Evolutionary conservation across 2,113 vertebrate species (phyloP).

Genomic region (Aythya baeri): DNA sequence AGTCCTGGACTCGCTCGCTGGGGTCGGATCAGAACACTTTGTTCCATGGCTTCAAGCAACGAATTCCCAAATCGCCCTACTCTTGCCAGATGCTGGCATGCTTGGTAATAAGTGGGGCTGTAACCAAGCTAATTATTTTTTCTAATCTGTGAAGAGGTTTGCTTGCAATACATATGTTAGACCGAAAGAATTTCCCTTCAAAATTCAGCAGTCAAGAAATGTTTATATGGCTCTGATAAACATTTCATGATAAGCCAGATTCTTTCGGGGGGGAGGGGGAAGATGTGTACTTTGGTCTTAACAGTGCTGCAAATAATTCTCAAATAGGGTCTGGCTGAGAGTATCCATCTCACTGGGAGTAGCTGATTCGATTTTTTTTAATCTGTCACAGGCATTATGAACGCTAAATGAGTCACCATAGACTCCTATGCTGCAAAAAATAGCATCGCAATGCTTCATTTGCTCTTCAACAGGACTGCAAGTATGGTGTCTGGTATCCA

Average conservation of each 20-base stretch:
- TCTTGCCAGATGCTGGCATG: conserved; percentile 78
- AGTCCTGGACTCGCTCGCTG: conserved; percentile 70
- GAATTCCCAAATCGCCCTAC: conserved; percentile 74
- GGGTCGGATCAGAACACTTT: conserved; percentile 79
- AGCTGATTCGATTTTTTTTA: conserved; percentile 50
- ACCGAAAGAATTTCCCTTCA: conserved; percentile 61
- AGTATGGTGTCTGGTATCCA: conserved; percentile 27
- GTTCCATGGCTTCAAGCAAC: conserved; percentile 72
- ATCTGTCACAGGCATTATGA: conserved; percentile 49
- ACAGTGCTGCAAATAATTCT: conserved; percentile 51
- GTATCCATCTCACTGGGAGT: conserved; percentile 2
- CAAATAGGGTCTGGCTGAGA: conserved; percentile 56
- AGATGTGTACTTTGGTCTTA: conserved; percentile 67
- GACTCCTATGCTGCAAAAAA: conserved; percentile 43
- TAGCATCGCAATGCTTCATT: conserved; percentile 34
- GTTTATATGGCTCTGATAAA: conserved; percentile 79
- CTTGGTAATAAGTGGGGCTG: conserved; percentile 65
- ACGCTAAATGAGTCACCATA: conserved; percentile 51
- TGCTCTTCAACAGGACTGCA: conserved; percentile 58
- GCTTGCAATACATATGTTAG: conserved; percentile 45
- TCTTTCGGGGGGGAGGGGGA: conserved; percentile 42
- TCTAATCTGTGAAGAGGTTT: conserved; percentile 35
- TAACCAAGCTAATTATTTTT: conserved; percentile 38
- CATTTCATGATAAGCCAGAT: conserved; percentile 71
- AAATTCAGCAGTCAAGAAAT: conserved; percentile 71